A percentile compares a stretch with the other conserved stretches of the same genome.
Conservation (phyloP, 2,888 invertebrate genomes). For the Tachystola acroxantha region DNA sequence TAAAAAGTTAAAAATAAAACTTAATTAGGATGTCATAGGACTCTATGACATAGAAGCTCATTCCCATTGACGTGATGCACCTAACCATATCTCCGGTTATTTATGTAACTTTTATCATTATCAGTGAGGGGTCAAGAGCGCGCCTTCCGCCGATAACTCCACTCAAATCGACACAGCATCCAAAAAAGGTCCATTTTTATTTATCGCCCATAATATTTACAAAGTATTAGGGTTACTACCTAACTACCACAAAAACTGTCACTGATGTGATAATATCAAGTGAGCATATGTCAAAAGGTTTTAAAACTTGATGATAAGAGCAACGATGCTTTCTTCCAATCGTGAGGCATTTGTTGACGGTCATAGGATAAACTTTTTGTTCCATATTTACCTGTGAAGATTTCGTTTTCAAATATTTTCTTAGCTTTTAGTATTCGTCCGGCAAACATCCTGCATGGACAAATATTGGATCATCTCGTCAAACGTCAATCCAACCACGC, state of each 20-base stretch:
- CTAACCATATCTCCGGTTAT: conserved; percentile 47
- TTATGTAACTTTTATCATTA: conserved; percentile 59
- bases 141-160: conserved; percentile 64
- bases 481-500: conserved; percentile 12
- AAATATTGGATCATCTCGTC: conserved; percentile 61
- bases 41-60: no score
- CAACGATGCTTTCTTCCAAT: conserved; percentile 15
- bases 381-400: conserved; percentile 36
- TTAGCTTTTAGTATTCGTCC: conserved; percentile 59
- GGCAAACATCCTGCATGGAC: conserved; percentile 65
- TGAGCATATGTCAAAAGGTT: conserved; percentile 31
- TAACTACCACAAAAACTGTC: conserved; percentile 24
- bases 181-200: conserved; percentile 40
- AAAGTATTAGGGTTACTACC: conserved; percentile 25
- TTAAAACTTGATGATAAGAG: conserved; percentile 51
- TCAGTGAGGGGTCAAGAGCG: conserved; percentile 72
- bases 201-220: conserved; percentile 14
- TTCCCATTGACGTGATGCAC: conserved; percentile 14
- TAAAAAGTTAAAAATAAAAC: no score
- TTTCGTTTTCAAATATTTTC: conserved; percentile 56
- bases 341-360: conserved; percentile 1
- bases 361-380: conserved; percentile 21
- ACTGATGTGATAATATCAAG: conserved; percentile 32
- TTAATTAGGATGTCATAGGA: no score
- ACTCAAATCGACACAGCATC: conserved; percentile 59